Evolutionary conservation across 2,888 invertebrate species (phyloP), one percentile per base, ranked within the genome.

Genomic region (Pycnomerus fuliginosus): DNA sequence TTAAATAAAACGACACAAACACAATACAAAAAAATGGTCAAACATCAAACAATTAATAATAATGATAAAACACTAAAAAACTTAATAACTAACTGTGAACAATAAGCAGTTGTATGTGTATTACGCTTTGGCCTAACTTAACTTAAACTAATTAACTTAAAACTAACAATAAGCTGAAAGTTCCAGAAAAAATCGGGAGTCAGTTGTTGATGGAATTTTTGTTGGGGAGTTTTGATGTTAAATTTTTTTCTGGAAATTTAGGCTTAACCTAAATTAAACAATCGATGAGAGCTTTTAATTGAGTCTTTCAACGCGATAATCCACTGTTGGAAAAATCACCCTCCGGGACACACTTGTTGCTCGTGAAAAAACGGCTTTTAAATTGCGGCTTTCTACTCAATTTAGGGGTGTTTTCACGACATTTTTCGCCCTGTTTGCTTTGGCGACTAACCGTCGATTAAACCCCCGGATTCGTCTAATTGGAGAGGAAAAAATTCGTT

Each of bases 51-150:
- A 27, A 41, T 15, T 35, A 34, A 35, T 16, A 44, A 25, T 29
- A 16, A 11, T 22, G 38, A 14, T 39, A 33, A 31, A 13, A 34
- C 20, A 34, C 23, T 24, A 13, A 35, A 35, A 15, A 28, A 37
- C 12, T 13, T 38, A 20, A 12, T 31, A 30, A 42, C 25, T 39
- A 45, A 36, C 11, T 14, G 25, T 34, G 24, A 52, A 47, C 32
- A 30, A 37, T 36, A 62, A 65, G 63, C 68, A 69, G 68, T 68
- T 68, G 68, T 65, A 67, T 69, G 69, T 68, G 64, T 65, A 68
- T 67, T 65, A 64, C 65, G 61, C 53, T 52, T 60, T 56, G 48
- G 50, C 50, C 52, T 44, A 47, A 14, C 45, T 25, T 33, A 46
- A 30, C 36, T 5, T 14, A 22, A 30, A 29, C 24, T 16, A 25